Percentiles rank a stretch among this genome's conserved stretches.
Evolutionary conservation across 2,113 vertebrate genomes (phyloP).

Genomic region (Lycocorax pyrrhopterus): DNA sequence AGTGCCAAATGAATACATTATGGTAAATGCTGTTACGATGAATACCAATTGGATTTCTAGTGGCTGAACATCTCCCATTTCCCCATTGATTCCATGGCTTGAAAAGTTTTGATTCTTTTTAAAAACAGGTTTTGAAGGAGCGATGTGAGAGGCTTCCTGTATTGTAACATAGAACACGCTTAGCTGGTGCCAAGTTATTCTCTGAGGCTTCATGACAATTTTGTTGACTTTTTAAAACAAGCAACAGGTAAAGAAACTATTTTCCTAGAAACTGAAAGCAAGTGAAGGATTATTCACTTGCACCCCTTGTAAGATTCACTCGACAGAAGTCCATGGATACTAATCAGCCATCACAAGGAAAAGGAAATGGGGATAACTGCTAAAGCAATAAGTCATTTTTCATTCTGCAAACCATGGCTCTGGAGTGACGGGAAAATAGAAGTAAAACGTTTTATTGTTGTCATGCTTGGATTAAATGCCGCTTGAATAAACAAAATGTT

Average conservation of each 20-base stretch:
- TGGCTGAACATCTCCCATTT: constrained; percentile 7
- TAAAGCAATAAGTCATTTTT: neutral
- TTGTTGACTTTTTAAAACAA: neutral
- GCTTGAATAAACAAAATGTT: neutral
- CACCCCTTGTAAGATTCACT: neutral
- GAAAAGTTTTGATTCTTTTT: neutral
- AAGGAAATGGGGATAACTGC: neutral
- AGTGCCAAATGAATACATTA: constrained; percentile 34
- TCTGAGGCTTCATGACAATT: neutral
- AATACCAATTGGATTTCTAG: constrained; percentile 38
- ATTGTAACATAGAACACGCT: neutral
- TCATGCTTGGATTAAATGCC: neutral
- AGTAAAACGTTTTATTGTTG: neutral
- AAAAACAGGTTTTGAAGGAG: neutral
- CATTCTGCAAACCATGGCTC: neutral
- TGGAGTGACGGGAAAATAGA: neutral
- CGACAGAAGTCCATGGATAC: neutral
- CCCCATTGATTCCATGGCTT: neutral
- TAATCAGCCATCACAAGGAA: neutral
- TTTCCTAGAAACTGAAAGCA: neutral
- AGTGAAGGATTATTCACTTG: neutral
- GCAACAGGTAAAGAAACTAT: neutral
- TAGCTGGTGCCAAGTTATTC: neutral
- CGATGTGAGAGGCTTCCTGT: neutral
- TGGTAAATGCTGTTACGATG: constrained; percentile 14